Evolutionary conservation across 2,797 vertebrate genomes (phyloP).

Genomic region (Lophius americanus): DNA sequence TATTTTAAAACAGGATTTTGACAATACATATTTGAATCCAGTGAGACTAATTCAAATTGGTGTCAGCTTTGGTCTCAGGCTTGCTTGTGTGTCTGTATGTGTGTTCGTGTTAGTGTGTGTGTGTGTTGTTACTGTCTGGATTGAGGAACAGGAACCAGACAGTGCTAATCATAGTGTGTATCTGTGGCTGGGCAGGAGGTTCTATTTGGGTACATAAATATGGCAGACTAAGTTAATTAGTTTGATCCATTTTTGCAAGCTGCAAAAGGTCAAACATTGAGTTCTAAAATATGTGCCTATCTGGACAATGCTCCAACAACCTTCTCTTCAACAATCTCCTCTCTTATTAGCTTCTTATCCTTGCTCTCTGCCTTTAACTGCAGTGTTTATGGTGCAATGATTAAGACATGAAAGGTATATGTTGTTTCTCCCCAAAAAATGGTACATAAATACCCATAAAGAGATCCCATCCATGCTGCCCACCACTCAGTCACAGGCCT

Average conservation of each 20-base stretch:
- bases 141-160: conserved; percentile 62
- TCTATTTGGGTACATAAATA: conserved; percentile 58
- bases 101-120: conserved; percentile 16
- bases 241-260: conserved; percentile 62
- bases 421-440: conserved; percentile 32
- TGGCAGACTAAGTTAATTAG: conserved; percentile 64
- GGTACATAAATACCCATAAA: conserved; percentile 13
- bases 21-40: conserved; percentile 3
- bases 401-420: conserved; percentile 12
- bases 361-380: neutral
- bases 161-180: conserved; percentile 69
- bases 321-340: conserved; percentile 5
- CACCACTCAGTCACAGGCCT: conserved; percentile 40
- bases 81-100: neutral
- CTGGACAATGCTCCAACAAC: conserved; percentile 19
- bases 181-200: conserved; percentile 51
- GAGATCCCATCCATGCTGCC: conserved; percentile 14
- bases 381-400: neutral
- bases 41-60: conserved; percentile 25
- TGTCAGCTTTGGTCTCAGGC: conserved; percentile 7
- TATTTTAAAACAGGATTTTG: conserved; percentile 1
- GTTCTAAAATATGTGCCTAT: conserved; percentile 41
- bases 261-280: conserved; percentile 58
- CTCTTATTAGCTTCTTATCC: neutral
- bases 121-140: conserved; percentile 33